Evolutionary conservation across 1,140 invertebrate species (phyloP), one percentile per base, ranked within the genome.

Genomic region (Gryllus bimaculatus): DNA sequence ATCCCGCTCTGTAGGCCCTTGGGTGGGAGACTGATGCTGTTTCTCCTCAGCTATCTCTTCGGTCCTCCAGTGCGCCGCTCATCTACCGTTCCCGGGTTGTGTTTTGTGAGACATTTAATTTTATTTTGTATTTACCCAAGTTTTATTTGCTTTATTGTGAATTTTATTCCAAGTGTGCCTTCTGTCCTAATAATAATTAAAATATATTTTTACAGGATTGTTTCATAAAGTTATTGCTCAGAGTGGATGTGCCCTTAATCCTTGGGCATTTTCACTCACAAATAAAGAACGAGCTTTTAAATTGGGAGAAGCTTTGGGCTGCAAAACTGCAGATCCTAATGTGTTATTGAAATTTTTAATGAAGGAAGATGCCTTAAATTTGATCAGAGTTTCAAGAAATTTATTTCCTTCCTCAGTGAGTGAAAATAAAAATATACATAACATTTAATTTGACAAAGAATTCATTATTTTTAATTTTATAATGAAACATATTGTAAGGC

Each of bases 181-280:
- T 39, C 5, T 39, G 26, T 5, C 26, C 26, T 39, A 39, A 39
- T 39, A 39, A 39, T 39, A 39, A 39, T 39, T 39, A 39, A 39
- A 39, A 39, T 39, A 2, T 39, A 39, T 39, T 39, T 5, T 81
- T 81, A 66, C 54, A 84, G 89, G 88, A 12, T 80, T 92, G 13
- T 92, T 93, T 81, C 90, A 88, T 80, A 87, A 88, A 80, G 91
- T 87, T 0, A 90, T 93, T 48, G 83, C 89, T 8, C 89, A 91
- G 86, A 91, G 91, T 81, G 93, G 93, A 0, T 89, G 89, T 12
- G 90, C 90, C 0, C 83, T 93, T 8, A 88, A 88, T 82, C 85
- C 88, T 73, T 92, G 90, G 89, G 87, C 88, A 0, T 82, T 86
- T 8, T 83, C 85, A 81, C 21, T 26, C 8, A 84, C 85, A 6